phyloP scores from a whole-genome alignment of 2,113 vertebrate genomes.

The Dasyurus viverrinus region DNA sequence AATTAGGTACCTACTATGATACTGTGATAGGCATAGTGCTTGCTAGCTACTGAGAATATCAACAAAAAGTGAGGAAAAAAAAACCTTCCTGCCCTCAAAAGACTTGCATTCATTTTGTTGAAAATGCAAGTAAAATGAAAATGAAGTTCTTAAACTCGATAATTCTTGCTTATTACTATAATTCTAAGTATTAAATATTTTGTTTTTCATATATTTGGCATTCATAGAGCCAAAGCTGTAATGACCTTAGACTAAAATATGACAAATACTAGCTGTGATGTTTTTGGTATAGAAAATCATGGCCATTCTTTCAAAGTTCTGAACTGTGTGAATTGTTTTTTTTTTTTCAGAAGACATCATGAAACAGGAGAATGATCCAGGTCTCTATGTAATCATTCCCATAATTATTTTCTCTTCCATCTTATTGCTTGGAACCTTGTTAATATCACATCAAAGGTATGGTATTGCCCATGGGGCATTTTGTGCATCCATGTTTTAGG shows the following conservation, averaged over 20 bases:
- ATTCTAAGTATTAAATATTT: not conserved
- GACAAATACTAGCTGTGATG: not conserved
- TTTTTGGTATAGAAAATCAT: slow-evolving; percentile 28
- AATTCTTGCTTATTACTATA: slow-evolving; percentile 10
- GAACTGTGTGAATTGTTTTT: slow-evolving; percentile 44
- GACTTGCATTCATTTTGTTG: not conserved
- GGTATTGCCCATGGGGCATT: slow-evolving; percentile 7
- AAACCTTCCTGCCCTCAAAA: not conserved
- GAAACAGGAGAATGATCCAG: slow-evolving; percentile 73
- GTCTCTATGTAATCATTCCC: slow-evolving; percentile 87
- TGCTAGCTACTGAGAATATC: not conserved
- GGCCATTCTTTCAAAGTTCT: slow-evolving; percentile 35
- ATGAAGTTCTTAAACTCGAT: not conserved
- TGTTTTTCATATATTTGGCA: not conserved
- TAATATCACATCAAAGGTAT: slow-evolving; percentile 93
- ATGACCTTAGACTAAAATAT: slow-evolving; percentile 10
- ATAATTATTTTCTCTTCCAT: slow-evolving; percentile 88
- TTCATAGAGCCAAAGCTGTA: slow-evolving; percentile 34
- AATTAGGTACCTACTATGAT: not conserved
- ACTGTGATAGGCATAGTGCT: not conserved
- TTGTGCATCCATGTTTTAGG: not conserved
- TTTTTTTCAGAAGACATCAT: slow-evolving; percentile 82
- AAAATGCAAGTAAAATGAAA: not conserved
- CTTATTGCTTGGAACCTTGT: slow-evolving; percentile 87
- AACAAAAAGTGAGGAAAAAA: not conserved